Conservation (phyloP, 2,113 vertebrate species). For the Melanerpes formicivorus region DNA sequence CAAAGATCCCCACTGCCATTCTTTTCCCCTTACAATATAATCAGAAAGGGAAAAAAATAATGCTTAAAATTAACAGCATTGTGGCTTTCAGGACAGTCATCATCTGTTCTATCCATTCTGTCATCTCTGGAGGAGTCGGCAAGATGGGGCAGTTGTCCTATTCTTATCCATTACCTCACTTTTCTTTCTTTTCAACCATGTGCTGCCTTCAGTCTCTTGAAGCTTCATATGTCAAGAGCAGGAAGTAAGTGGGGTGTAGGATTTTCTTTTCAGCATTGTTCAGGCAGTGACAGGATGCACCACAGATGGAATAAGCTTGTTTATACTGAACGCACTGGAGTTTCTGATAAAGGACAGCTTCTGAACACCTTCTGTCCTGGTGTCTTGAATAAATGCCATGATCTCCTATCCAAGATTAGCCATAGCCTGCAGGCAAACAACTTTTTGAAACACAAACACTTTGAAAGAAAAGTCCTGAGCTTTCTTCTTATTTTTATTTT, state of each 20-base stretch:
- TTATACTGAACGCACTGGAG: conserved; percentile 22
- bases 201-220: conserved; percentile 32
- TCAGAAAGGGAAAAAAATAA: not conserved
- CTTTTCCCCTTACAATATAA: not conserved
- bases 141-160: not conserved
- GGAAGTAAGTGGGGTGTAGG: conserved; percentile 36
- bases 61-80: not conserved
- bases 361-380: conserved; percentile 34
- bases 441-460: not conserved
- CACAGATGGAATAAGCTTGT: conserved; percentile 63
- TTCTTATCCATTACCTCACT: conserved; percentile 10
- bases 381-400: not conserved
- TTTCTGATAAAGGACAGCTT: conserved; percentile 41
- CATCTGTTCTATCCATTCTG: not conserved
- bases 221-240: conserved; percentile 34
- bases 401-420: not conserved
- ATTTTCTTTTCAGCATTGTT: conserved; percentile 61
- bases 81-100: not conserved
- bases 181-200: conserved; percentile 19
- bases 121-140: not conserved
- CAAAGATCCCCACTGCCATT: not conserved
- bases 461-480: not conserved
- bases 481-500: not conserved
- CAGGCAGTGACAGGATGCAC: conserved; percentile 59
- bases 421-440: not conserved